Conservation (phyloP, 2,888 invertebrate species). For the Xestia xanthographa region DNA sequence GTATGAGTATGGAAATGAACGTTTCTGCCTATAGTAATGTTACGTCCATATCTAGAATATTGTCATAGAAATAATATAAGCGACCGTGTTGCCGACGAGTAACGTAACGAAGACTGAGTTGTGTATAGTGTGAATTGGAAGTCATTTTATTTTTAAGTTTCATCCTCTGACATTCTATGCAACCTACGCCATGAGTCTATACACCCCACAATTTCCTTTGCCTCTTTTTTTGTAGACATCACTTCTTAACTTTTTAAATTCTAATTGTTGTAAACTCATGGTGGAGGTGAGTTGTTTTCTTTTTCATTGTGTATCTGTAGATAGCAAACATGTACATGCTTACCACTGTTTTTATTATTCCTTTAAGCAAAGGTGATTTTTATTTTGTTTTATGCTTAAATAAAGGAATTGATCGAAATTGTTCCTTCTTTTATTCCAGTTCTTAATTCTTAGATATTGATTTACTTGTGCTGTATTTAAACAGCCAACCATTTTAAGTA, state of each 20-base stretch:
- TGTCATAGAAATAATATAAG: conserved; percentile 61
- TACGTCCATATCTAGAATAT: conserved; percentile 69
- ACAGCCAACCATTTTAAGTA: background rate
- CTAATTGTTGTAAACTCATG: conserved; percentile 52
- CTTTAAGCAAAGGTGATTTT: conserved; percentile 70
- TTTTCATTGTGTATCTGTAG: conserved; percentile 52
- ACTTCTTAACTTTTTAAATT: conserved; percentile 39
- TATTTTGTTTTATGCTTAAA: conserved; percentile 81
- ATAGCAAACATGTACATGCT: conserved; percentile 60
- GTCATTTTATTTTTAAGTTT: conserved; percentile 70
- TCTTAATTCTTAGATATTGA: background rate
- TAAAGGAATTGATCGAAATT: conserved; percentile 76
- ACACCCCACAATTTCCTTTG: conserved; percentile 34
- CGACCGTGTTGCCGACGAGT: conserved; percentile 66
- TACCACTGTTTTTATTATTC: conserved; percentile 64
- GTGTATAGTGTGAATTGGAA: conserved; percentile 74
- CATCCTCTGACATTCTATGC: conserved; percentile 59
- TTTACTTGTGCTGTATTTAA: background rate
- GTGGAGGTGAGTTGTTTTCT: conserved; percentile 50
- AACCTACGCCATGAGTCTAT: conserved; percentile 50
- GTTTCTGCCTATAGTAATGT: conserved; percentile 66
- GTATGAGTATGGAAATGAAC: conserved; percentile 46
- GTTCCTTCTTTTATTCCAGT: conserved; percentile 15
- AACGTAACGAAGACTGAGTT: conserved; percentile 81
- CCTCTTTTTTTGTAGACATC: conserved; percentile 40